phyloP scores from a whole-genome alignment of 2,797 vertebrate species.

The Stomatorhinus walkeri region DNA sequence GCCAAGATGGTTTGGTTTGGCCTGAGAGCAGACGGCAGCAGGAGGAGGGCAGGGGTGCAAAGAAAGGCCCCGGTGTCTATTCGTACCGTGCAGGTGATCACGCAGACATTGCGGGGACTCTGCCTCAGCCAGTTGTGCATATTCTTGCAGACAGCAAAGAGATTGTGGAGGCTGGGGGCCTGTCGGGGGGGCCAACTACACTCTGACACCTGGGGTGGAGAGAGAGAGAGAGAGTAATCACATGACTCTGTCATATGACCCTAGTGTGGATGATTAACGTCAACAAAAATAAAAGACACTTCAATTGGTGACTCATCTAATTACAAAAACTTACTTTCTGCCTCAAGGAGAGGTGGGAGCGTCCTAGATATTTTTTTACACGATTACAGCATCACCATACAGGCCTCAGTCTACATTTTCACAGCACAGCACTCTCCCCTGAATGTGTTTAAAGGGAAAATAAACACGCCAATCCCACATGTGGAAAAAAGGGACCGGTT shows the following conservation, averaged over 20 bases:
- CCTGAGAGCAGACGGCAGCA: not conserved
- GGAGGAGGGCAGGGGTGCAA: not conserved
- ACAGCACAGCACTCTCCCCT: not conserved
- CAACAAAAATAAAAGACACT: not conserved
- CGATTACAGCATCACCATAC: not conserved
- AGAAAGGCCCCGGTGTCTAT: not conserved
- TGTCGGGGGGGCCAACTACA: constrained; percentile 93
- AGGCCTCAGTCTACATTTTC: not conserved
- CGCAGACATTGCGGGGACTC: constrained; percentile 97
- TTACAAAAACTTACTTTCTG: constrained; percentile 23
- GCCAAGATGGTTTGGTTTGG: not conserved
- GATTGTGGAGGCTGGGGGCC: constrained; percentile 93
- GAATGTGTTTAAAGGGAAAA: not conserved
- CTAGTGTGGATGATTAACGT: not conserved
- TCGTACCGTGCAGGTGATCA: constrained; percentile 98
- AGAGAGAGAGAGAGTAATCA: not conserved
- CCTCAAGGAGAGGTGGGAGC: not conserved
- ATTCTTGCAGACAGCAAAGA: constrained; percentile 97
- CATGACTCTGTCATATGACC: not conserved
- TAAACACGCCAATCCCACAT: not conserved
- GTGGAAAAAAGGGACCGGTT: not conserved
- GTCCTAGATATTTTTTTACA: not conserved
- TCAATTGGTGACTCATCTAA: constrained; percentile 45
- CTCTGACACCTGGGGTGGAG: constrained; percentile 79
- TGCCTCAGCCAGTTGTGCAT: constrained; percentile 99